phyloP scores from a whole-genome alignment of 1,140 invertebrate genomes.

The Musca vetustissima region DNA sequence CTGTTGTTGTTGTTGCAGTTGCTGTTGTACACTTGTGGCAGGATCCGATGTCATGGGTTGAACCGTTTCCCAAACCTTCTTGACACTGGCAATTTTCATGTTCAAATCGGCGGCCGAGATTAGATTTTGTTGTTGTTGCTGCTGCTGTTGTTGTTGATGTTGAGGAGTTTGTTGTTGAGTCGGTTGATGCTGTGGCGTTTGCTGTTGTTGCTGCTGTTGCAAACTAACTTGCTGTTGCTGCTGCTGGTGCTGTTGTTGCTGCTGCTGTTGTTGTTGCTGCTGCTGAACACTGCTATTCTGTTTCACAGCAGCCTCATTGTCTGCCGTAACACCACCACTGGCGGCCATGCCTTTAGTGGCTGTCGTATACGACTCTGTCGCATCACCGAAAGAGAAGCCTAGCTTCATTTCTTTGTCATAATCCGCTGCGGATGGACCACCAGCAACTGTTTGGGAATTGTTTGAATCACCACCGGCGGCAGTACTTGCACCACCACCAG shows the following conservation, averaged over 20 bases:
- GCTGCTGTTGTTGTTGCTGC: constrained; percentile 22
- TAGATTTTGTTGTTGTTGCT: constrained; percentile 55
- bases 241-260: constrained; percentile 40
- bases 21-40: constrained; percentile 57
- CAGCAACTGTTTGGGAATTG: constrained; percentile 1
- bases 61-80: constrained; percentile 83
- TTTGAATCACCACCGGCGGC: constrained; percentile 38
- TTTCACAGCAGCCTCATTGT: constrained; percentile 9
- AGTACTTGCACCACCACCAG: constrained; percentile 30
- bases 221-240: constrained; percentile 9
- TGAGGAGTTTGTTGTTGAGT: background rate
- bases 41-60: constrained; percentile 54
- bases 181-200: constrained; percentile 47
- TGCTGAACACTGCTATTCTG: constrained; percentile 3
- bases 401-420: constrained; percentile 86
- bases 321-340: constrained; percentile 3
- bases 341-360: constrained; percentile 38
- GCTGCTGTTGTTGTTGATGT: constrained; percentile 29
- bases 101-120: constrained; percentile 84
- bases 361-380: constrained; percentile 68
- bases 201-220: constrained; percentile 53
- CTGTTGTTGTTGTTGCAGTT: constrained; percentile 63
- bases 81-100: constrained; percentile 91
- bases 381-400: constrained; percentile 69
- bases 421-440: constrained; percentile 60